phyloP scores from a whole-genome alignment of 2,113 vertebrate species.

The Hystrix cristata region DNA sequence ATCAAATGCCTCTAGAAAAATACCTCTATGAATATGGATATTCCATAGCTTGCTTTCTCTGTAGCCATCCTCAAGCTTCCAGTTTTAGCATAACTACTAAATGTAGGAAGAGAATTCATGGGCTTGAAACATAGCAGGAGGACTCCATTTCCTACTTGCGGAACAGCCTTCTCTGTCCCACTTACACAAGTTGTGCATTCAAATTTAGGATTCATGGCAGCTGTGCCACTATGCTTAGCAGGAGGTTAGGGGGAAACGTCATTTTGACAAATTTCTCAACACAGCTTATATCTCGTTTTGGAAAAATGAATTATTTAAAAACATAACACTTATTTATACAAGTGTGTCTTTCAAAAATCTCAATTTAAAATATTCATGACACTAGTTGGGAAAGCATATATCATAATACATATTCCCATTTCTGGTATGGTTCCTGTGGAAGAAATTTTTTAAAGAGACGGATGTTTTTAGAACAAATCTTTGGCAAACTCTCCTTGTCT shows the following conservation, averaged over 20 bases:
- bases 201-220: constrained; percentile 71
- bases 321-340: constrained; percentile 68
- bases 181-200: constrained; percentile 43
- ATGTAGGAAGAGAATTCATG: not conserved
- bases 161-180: constrained; percentile 21
- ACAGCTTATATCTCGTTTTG: constrained; percentile 64
- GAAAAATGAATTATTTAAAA: constrained; percentile 77
- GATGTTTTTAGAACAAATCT: constrained; percentile 29
- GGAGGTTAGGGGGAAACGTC: constrained; percentile 58
- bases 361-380: constrained; percentile 57
- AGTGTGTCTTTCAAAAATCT: constrained; percentile 64
- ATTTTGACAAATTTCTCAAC: constrained; percentile 76
- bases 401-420: constrained; percentile 46
- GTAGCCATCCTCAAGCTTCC: not conserved
- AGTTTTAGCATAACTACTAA: not conserved
- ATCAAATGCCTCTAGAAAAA: constrained; percentile 50
- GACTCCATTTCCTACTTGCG: constrained; percentile 17
- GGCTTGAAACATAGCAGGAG: not conserved
- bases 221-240: constrained; percentile 73
- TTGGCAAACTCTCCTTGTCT: constrained; percentile 35
- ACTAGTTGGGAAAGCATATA: constrained; percentile 50
- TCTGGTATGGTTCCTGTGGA: constrained; percentile 26
- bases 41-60: not conserved
- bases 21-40: not conserved
- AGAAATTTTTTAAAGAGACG: not conserved